A percentile compares a stretch with the other conserved stretches of the same genome.
Conservation (phyloP, 2,888 invertebrate species). For the Glyphotaelius pellucidus region DNA sequence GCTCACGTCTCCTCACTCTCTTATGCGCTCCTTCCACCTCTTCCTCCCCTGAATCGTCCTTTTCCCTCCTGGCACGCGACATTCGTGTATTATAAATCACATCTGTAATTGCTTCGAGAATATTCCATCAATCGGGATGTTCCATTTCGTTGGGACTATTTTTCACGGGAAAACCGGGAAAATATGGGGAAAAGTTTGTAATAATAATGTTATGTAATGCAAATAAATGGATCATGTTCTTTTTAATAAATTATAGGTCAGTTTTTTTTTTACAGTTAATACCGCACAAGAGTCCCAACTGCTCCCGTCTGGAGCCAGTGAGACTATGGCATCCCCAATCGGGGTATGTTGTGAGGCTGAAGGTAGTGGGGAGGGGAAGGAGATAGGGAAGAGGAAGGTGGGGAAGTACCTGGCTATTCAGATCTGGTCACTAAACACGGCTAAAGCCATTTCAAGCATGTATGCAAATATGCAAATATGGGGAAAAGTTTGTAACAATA, state of each 20-base stretch:
- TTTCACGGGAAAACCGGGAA: neutral
- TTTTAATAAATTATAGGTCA: too few species aligned
- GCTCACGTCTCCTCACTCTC: neutral
- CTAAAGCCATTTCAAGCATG: too few species aligned
- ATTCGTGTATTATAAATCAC: conserved; percentile 31
- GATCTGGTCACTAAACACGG: too few species aligned
- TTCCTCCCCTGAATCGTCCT: neutral
- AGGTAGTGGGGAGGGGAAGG: too few species aligned
- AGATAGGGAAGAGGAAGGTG: too few species aligned
- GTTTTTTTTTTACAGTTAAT: too few species aligned
- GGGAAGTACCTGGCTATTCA: too few species aligned
- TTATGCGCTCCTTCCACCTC: neutral
- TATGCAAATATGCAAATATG: too few species aligned
- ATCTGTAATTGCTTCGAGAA: conserved; percentile 19
- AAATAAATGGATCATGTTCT: neutral
- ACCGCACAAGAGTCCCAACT: too few species aligned
- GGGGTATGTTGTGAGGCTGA: too few species aligned
- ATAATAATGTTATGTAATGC: neutral
- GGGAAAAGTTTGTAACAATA: neutral
- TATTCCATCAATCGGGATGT: conserved; percentile 23
- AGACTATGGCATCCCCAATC: too few species aligned
- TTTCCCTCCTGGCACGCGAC: neutral
- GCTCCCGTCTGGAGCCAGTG: too few species aligned
- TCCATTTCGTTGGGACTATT: neutral
- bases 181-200: neutral